Base-by-base conservation (phyloP, 2,113 vertebrate species). In the Myrmecophaga tridactyla region DNA sequence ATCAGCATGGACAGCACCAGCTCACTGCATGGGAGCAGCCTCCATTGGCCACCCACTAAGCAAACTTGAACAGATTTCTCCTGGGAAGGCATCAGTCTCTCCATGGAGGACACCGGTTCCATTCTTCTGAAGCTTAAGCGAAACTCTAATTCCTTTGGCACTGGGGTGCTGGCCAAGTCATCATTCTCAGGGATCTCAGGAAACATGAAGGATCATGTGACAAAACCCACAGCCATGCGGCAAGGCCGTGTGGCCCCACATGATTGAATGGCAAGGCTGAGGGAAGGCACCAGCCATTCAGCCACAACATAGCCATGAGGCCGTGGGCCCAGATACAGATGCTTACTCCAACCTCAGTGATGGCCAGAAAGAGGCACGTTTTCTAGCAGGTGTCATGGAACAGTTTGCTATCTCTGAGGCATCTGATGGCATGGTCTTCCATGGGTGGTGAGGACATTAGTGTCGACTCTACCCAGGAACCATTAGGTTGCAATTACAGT, bases 211-310 rank as follows among this genome's bases (percentile, higher is more conserved):
- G 99, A 99, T 98, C 99, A 99, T 4, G 99, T 99, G 95, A 99
- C 99, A 31, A 99, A 99, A 97, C 99, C 99, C 69, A 99, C 99
- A 0, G 99, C 99, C 75, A 99, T 99, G 99, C 99, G 99, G 1
- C 99, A 99, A 96, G 99, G 99, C 73, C 99, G 99, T 0, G 99
- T 99, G 58, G 99, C 99, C 18, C 99, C n/a, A 99, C 98, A 99
- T 99, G 99, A 99, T 99, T 1, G 99, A 99, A 91, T 99, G 99
- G 99, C 99, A 99, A 96, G 99, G 99, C 97, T 99, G 99, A 99
- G 99, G 99, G 80, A 99, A 99, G 97, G 96, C 98, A 3, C 98
- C 97, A 4, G 97, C 97, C 94, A 98, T 99, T 94, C 98, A 98
- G 92, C 99, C 99, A 73, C 98, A 99, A 77, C 98, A 99, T 92